Evolutionary conservation across 2,113 vertebrate genomes (phyloP), one percentile per base, ranked within the genome.

Genomic region (Aegotheles bennettii): DNA sequence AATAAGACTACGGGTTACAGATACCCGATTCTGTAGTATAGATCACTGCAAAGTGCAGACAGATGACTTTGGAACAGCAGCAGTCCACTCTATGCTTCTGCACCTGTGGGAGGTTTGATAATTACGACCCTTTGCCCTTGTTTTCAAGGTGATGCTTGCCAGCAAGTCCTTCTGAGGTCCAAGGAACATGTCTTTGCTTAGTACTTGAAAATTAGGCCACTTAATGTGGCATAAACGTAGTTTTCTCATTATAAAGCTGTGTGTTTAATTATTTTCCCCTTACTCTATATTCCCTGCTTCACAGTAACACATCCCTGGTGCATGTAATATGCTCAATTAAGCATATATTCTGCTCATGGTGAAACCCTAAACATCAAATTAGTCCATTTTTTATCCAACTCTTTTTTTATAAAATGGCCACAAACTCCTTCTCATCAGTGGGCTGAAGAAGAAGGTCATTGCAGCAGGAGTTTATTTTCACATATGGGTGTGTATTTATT

Each of bases 221-320:
- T 81, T 92, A 94, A 90, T 93, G 83, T 93, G 90, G 83, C 94
- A 36, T 94, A 80, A 95, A 90, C 57, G 61, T 40, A 61, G 80
- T 91, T 93, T 89, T 86, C 76, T 93, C 90, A 51, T 97, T 94
- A 93, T 90, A 94, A 88, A 90, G 85, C 83, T 88, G 75, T 33
- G 90, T 85, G 50, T 88, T 95, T 97, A 96, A 97, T 97, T 96
- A 90, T 92, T 94, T 96, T 53, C 73, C 73, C 63, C 64, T 81
- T 75, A 68, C 68, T 78, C 82, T 90, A 81, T 93, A 77, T 90
- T 89, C 76, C 60, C 50, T 48, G 68, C 23, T 78, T 79, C 80
- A 73, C 36, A 75, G 76, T 90, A 96, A 81, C 90, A 61, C 2
- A 4, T 92, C 93, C 93, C 93, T 89, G 53, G 87, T 71, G 94